Base-by-base conservation (phyloP, 2,888 invertebrate species). In the Acleris holmiana region DNA sequence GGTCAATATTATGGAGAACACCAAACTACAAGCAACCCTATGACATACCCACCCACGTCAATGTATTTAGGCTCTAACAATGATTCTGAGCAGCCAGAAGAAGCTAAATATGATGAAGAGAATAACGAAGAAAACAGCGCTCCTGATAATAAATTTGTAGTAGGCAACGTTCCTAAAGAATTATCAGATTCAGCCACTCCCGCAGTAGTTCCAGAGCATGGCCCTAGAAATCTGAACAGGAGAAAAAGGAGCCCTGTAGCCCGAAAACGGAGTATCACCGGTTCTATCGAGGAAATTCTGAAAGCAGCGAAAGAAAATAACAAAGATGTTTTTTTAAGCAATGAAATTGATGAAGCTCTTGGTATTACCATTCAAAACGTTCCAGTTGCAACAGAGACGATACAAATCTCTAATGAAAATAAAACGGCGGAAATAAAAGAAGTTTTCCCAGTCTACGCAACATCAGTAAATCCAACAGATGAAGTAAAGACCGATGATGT, bases 91-190 rank as follows among this genome's bases (percentile, higher is more conserved):
- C 81, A 83, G n/a, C 76, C 79, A 59, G 84, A 89, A 61, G 80
- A 82, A 25, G 79, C 76, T 19, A 86, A 85, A 61, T 89, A 87
- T 71, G 76, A 76, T 15, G 89, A 87, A 44, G 77, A 78, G 68
- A 73, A 76, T 48, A 78, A 80, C 44, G 65, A 71, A 7, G 78
- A 76, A 56, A 73, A 71, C 44, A 86, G 82, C 66, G 71, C 75
- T 10, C 81, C 71, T 59, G 88, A 91, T 44, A 90, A 86, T 55
- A 94, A 95, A 77, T 95, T 95, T 79, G 95, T 95, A 0, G 95
- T 95, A 2, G 95, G 95, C 0, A 95, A 93, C 73, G 88, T 95
- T 1, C 94, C 95, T 0, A 94, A 95, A 76, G 94, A 94, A 67
- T 74, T 93, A 50, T 78, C 83, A 47, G 93, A 93, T 64, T 85